Percentiles rank a stretch among this genome's conserved stretches.
phyloP scores from a whole-genome alignment of 2,888 invertebrate species.

The Drosophila fungiperda region DNA sequence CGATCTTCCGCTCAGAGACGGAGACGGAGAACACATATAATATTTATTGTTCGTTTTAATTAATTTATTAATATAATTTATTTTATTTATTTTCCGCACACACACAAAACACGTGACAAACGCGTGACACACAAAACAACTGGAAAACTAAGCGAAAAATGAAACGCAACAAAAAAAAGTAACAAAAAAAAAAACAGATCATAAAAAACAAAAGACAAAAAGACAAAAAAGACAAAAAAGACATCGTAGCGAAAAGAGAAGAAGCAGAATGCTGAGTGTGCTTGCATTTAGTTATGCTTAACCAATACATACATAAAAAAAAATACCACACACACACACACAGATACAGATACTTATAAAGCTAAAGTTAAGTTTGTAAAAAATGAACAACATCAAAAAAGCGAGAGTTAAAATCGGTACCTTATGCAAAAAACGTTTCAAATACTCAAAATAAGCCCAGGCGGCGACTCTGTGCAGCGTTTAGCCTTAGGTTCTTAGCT shows the following conservation, averaged over 20 bases:
- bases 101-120: conserved; percentile 19
- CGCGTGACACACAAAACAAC: conserved; percentile 48
- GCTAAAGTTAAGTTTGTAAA: conserved; percentile 75
- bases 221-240: conserved; percentile 31
- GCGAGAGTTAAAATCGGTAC: conserved; percentile 82
- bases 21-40: conserved; percentile 51
- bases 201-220: conserved; percentile 11
- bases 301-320: conserved; percentile 21
- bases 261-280: conserved; percentile 49
- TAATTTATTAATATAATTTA: conserved; percentile 83
- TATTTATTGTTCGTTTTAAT: conserved; percentile 80
- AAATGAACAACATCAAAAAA: conserved; percentile 24
- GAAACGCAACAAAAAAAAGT: conserved; percentile 17
- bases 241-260: conserved; percentile 60
- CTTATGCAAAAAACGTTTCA: conserved; percentile 64
- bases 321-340: conserved; percentile 10
- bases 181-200: conserved; percentile 15
- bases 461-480: conserved; percentile 54
- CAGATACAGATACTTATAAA: conserved; percentile 42
- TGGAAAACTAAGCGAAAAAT: conserved; percentile 44
- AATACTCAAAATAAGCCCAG: conserved; percentile 70
- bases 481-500: conserved; percentile 70
- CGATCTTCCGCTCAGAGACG: conserved; percentile 41
- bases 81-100: conserved; percentile 79
- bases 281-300: conserved; percentile 54